A percentile compares a stretch with the other conserved stretches of the same genome.
Evolutionary conservation across 1,140 invertebrate genomes (phyloP).

Genomic region (Zophobas atratus): DNA sequence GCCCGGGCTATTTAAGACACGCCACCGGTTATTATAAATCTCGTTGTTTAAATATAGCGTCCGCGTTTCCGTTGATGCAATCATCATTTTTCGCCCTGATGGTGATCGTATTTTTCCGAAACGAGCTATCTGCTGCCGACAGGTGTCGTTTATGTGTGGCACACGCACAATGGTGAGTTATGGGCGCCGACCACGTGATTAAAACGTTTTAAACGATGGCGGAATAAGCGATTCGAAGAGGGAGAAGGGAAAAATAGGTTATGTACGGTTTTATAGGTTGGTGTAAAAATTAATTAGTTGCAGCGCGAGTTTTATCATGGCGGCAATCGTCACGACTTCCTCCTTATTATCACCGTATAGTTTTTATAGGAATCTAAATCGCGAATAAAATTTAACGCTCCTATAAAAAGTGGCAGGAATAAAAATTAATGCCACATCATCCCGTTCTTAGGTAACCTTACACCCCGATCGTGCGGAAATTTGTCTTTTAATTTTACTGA

Average conservation of each 20-base stretch:
- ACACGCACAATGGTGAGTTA: slow-evolving; percentile 19
- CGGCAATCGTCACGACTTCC: slow-evolving; percentile 41
- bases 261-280: slow-evolving; percentile 3
- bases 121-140: not conserved
- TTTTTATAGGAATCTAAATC: slow-evolving; percentile 41
- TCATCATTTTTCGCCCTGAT: slow-evolving; percentile 2
- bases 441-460: slow-evolving; percentile 26
- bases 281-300: slow-evolving; percentile 42
- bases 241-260: slow-evolving; percentile 11
- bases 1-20: slow-evolving; percentile 33
- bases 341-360: slow-evolving; percentile 39
- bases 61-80: slow-evolving; percentile 13
- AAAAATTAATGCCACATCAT: slow-evolving; percentile 40
- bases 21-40: slow-evolving; percentile 31
- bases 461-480: slow-evolving; percentile 34
- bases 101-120: not conserved
- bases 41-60: slow-evolving; percentile 37
- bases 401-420: slow-evolving; percentile 38
- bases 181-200: slow-evolving; percentile 3
- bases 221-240: not conserved
- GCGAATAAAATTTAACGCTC: slow-evolving; percentile 27
- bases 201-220: slow-evolving; percentile 19
- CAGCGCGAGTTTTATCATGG: slow-evolving; percentile 34
- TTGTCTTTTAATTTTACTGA: slow-evolving; percentile 43
- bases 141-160: slow-evolving; percentile 30